Percentiles rank a stretch among this genome's conserved stretches.
phyloP scores from a whole-genome alignment of 1,140 invertebrate genomes.

The Cyrtorhinus lividipennis region DNA sequence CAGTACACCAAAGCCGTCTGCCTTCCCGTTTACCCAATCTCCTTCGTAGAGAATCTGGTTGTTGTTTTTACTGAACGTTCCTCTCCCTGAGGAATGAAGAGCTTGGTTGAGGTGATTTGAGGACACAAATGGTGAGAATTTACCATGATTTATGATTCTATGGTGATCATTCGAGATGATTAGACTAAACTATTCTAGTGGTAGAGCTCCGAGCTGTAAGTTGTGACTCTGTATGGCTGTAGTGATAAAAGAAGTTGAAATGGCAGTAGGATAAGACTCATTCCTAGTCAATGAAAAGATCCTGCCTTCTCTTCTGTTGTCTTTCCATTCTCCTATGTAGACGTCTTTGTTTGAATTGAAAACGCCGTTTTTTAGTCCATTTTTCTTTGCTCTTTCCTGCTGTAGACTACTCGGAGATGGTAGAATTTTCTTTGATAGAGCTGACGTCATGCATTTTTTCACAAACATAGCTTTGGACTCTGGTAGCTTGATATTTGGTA shows the following conservation, averaged over 20 bases:
- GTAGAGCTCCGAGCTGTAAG: too few relatives aligned
- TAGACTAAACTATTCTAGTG: too few relatives aligned
- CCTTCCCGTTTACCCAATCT: slow-evolving; percentile 32
- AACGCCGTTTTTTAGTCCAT: slow-evolving; percentile 36
- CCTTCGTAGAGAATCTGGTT: slow-evolving; percentile 38
- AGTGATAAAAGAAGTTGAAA: too few relatives aligned
- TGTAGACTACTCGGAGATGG: neutral
- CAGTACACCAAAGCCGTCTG: slow-evolving; percentile 29
- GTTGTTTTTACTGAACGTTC: too few relatives aligned
- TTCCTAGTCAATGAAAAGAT: too few relatives aligned
- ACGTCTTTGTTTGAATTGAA: slow-evolving; percentile 34
- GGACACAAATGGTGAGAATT: too few relatives aligned
- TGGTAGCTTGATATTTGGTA: neutral
- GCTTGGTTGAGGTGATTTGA: too few relatives aligned
- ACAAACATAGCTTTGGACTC: neutral
- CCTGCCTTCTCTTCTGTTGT: slow-evolving; percentile 38
- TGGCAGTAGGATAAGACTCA: too few relatives aligned
- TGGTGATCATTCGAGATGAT: too few relatives aligned
- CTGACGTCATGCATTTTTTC: neutral
- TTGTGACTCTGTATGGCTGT: too few relatives aligned
- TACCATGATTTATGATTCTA: too few relatives aligned
- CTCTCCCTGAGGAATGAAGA: too few relatives aligned
- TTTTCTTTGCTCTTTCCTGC: slow-evolving; percentile 22
- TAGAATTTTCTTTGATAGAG: neutral
- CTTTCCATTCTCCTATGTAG: slow-evolving; percentile 40